Evolutionary conservation across 2,888 invertebrate species (phyloP), one percentile per base, ranked within the genome.

Genomic region (Erynnis tages): DNA sequence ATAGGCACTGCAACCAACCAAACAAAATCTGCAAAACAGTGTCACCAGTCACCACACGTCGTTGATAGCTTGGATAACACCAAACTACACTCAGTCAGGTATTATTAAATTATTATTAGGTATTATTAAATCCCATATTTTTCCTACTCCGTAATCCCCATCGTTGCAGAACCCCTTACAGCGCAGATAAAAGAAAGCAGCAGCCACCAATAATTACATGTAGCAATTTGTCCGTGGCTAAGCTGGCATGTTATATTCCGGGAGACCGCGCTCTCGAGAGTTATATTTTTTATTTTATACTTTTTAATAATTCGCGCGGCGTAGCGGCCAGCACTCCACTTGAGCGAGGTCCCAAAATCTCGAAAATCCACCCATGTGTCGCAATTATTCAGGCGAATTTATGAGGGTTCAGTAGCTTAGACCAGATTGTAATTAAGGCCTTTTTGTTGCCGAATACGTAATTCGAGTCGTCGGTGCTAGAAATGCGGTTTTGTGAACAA

Each of bases 261-360:
- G 71, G 58, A 71, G 76, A 71, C 75, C 75, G 76, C 79, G 65
- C 70, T 54, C 57, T 73, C 54, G 58, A 76, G 80, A 71, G 73
- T 65, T 68, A 73, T 77, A 71, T 73, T 73, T 79, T 77, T 78
- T 69, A 71, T 80, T 80, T 82, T 79, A 76, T 82, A 76, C 79
- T 79, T 83, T 82, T 83, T 82, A 82, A 82, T 84, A 86, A 82
- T 85, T 87, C 79, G 79, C 86, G 79, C 84, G 79, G 69, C 74
- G 65, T 67, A 69, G 69, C 78, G 78, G 79, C 71, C 79, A 74
- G 76, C 61, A 65, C 74, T 63, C 71, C 85, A 79, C 87, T 86
- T 65, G 78, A 87, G 80, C 82, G 82, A 82, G 86, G 73, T 78
- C 83, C 82, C 79, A 86, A 86, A 85, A 80, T 76, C 76, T 77